A percentile compares a stretch with the other conserved stretches of the same genome.
phyloP scores from a whole-genome alignment of 2,113 vertebrate genomes.

The Picathartes gymnocephalus region DNA sequence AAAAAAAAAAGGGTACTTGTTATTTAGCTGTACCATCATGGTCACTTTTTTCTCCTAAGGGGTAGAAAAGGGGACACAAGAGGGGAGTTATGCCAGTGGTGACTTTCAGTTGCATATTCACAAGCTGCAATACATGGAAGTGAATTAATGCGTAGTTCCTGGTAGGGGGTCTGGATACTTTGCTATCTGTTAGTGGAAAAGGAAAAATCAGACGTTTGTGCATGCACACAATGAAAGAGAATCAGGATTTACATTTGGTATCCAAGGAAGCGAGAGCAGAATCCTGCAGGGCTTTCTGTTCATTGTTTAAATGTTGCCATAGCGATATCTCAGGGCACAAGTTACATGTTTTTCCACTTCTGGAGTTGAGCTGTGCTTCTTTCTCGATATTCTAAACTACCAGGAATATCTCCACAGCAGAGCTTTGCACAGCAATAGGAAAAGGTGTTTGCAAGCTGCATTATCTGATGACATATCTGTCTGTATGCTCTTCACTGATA shows the following conservation, averaged over 20 bases:
- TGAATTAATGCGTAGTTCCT: neutral
- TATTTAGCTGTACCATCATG: neutral
- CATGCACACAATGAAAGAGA: neutral
- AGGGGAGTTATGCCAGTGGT: neutral
- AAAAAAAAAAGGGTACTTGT: neutral
- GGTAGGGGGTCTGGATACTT: neutral
- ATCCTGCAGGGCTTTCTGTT: conserved; percentile 69
- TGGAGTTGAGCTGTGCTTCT: conserved; percentile 34
- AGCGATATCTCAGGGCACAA: conserved; percentile 68
- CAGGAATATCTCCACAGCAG: neutral
- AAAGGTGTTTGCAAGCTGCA: neutral
- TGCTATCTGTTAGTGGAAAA: neutral
- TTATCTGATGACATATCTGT: neutral
- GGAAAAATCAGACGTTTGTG: conserved; percentile 14
- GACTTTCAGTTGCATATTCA: neutral
- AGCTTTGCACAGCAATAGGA: neutral
- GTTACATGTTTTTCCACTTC: conserved; percentile 67
- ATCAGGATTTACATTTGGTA: conserved; percentile 55
- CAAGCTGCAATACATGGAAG: neutral
- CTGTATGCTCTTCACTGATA: neutral
- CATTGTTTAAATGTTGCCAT: conserved; percentile 79
- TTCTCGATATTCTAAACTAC: neutral
- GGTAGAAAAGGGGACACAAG: neutral
- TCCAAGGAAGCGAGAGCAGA: conserved; percentile 60
- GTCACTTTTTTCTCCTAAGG: neutral